These are phyloP conservation scores for Argyra leucocephala DNA, from an alignment of 2,888 invertebrate species.

Conservation along the genomic window DNA sequence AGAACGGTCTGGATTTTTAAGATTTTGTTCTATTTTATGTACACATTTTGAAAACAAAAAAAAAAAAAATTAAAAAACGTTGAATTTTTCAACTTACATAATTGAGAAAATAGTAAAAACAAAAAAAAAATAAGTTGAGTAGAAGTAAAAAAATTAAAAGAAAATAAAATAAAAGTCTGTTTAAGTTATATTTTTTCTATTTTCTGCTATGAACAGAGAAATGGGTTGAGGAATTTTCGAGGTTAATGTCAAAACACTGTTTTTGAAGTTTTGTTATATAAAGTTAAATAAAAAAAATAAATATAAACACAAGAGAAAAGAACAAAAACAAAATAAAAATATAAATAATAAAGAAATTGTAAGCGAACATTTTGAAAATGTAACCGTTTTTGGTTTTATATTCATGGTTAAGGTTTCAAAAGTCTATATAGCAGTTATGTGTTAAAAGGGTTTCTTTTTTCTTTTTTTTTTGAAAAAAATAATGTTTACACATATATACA, in stretches of 20 bases:
- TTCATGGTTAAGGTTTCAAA: background rate
- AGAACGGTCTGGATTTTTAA: too few species aligned
- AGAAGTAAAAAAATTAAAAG: background rate
- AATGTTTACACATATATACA: too few species aligned
- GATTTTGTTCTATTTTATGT: too few species aligned
- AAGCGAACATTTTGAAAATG: background rate
- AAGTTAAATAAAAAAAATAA: background rate
- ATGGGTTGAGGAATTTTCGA: conserved; percentile 4
- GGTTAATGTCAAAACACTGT: background rate
- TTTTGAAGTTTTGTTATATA: background rate
- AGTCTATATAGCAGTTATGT: background rate
- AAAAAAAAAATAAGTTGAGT: background rate
- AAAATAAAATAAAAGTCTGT: background rate
- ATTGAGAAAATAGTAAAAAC: background rate
- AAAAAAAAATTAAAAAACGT: too few species aligned
- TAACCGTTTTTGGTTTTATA: background rate
- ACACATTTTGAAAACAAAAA: too few species aligned
- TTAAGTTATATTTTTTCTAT: background rate
- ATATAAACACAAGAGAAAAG: background rate
- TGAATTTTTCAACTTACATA: too few species aligned
- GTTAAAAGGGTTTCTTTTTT: background rate
- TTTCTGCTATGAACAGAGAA: background rate
- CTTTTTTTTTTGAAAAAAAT: too few species aligned
- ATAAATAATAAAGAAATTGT: background rate
- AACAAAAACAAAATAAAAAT: background rate